phyloP scores from a whole-genome alignment of 1,140 invertebrate genomes.

The Drosophila carrolli region DNA sequence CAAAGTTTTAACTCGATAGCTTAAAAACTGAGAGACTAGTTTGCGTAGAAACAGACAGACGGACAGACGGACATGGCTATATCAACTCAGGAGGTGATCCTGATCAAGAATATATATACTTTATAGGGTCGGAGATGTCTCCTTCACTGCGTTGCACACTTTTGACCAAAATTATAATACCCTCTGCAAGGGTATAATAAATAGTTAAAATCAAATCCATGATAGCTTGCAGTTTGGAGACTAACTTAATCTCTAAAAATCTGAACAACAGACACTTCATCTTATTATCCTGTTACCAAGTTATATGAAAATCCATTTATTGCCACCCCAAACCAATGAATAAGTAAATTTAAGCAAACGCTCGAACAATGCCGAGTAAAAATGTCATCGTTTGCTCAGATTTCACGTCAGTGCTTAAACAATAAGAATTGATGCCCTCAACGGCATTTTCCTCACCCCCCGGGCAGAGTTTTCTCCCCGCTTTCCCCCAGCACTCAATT shows the following conservation, averaged over 20 bases:
- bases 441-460: neutral
- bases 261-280: neutral
- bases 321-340: conserved; percentile 19
- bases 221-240: conserved; percentile 4
- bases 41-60: no score
- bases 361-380: conserved; percentile 41
- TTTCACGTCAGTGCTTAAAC: conserved; percentile 69
- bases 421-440: conserved; percentile 47
- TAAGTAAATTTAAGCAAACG: conserved; percentile 52
- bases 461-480: neutral
- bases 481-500: neutral
- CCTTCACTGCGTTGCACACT: no score
- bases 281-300: conserved; percentile 5
- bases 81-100: no score
- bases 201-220: neutral
- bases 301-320: conserved; percentile 35
- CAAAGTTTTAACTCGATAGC: no score
- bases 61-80: no score
- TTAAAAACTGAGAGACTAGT: no score
- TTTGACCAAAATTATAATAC: no score
- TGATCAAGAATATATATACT: no score
- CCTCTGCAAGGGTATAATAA: no score
- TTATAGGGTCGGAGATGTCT: no score
- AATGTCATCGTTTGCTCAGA: conserved; percentile 57
- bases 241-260: conserved; percentile 1